Evolutionary conservation across 2,113 vertebrate genomes (phyloP).

Genomic region (Sakesphorus luctuosus): DNA sequence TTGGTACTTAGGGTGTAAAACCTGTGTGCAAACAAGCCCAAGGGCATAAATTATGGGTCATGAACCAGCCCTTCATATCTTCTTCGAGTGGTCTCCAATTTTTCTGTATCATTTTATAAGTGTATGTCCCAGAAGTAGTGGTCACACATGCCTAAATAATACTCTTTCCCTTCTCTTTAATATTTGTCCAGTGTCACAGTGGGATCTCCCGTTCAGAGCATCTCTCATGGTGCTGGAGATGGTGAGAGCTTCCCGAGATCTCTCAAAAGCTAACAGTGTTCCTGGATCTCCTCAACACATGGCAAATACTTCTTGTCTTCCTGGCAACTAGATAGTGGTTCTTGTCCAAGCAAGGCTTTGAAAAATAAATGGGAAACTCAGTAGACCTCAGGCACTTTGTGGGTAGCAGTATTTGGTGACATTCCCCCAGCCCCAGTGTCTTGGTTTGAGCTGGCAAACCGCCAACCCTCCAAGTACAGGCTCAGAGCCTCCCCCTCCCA

Average conservation of each 20-base stretch:
- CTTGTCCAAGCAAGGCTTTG: background rate
- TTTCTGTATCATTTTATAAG: background rate
- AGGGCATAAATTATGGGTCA: background rate
- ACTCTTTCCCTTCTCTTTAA: background rate
- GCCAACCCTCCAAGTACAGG: no score
- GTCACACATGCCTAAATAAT: background rate
- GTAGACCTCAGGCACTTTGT: background rate
- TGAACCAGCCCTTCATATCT: background rate
- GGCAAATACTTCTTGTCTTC: background rate
- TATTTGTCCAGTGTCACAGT: background rate
- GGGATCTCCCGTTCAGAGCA: background rate
- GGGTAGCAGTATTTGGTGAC: background rate
- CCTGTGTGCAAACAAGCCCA: background rate
- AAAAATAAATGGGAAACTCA: background rate
- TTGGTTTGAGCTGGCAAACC: no score
- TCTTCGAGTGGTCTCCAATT: background rate
- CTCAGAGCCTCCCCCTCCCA: no score
- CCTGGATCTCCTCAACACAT: background rate
- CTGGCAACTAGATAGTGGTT: background rate
- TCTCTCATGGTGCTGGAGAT: background rate
- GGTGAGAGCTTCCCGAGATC: accelerated
- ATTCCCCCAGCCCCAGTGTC: background rate
- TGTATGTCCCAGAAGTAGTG: background rate
- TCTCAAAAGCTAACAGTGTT: background rate
- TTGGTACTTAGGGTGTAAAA: background rate